phyloP scores from a whole-genome alignment of 2,888 invertebrate species.

The Ashinkailepas kermadecensis region DNA sequence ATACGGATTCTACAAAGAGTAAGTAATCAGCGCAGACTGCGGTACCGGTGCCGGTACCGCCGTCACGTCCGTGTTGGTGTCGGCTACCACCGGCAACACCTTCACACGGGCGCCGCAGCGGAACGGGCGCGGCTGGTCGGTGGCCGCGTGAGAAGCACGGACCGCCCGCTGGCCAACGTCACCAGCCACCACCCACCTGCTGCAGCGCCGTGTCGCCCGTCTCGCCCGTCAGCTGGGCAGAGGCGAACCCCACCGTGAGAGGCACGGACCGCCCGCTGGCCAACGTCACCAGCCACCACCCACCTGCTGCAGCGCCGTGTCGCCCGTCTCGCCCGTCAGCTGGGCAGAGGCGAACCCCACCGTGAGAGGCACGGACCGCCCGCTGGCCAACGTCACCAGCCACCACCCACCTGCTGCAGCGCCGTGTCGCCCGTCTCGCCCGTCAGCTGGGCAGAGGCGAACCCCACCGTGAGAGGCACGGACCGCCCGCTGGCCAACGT shows the following conservation, averaged over 20 bases:
- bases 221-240: constrained; percentile 43
- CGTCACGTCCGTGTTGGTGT: too few species aligned
- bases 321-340: constrained; percentile 41
- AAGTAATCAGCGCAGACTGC: too few species aligned
- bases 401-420: constrained; percentile 25
- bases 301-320: constrained; percentile 25
- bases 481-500: constrained; percentile 11
- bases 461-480: constrained; percentile 45
- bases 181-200: constrained; percentile 24
- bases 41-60: too few species aligned
- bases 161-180: not conserved
- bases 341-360: constrained; percentile 43
- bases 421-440: constrained; percentile 38
- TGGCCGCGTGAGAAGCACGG: too few species aligned
- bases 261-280: not conserved
- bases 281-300: constrained; percentile 4
- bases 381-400: constrained; percentile 4
- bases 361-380: constrained; percentile 43
- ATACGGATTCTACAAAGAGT: too few species aligned
- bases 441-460: constrained; percentile 43
- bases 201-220: constrained; percentile 34
- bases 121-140: too few species aligned
- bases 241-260: constrained; percentile 42
- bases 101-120: too few species aligned
- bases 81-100: too few species aligned